A percentile compares a stretch with the other conserved stretches of the same genome.
phyloP scores from a whole-genome alignment of 2,113 vertebrate genomes.

The Ptilorrhoa leucosticta region DNA sequence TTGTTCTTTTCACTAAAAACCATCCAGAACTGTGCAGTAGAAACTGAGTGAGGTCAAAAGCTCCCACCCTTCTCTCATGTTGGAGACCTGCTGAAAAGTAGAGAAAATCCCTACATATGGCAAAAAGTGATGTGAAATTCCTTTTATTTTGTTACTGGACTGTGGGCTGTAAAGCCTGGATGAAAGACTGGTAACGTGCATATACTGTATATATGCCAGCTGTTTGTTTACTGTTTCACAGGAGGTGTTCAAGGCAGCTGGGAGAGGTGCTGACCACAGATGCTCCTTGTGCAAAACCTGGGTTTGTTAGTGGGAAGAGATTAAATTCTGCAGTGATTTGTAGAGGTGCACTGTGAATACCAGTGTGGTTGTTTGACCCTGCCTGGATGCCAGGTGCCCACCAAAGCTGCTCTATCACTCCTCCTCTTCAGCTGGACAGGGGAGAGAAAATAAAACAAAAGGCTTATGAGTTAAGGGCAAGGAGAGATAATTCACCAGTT shows the following conservation, averaged over 20 bases:
- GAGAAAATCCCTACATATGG: neutral
- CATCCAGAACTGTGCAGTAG: neutral
- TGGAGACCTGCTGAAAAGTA: neutral
- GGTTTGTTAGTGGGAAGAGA: neutral
- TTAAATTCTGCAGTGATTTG: neutral
- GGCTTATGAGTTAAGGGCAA: neutral
- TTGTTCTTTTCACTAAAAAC: neutral
- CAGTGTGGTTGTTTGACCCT: neutral
- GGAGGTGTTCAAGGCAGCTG: neutral
- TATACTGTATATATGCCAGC: neutral
- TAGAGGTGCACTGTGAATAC: neutral
- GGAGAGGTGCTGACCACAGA: neutral
- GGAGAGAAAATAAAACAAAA: neutral
- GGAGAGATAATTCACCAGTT: neutral
- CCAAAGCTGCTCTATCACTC: neutral
- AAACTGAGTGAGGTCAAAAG: neutral
- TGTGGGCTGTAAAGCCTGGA: neutral
- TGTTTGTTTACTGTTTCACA: neutral
- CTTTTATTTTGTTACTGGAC: neutral
- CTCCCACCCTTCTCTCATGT: neutral
- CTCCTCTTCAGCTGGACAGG: neutral
- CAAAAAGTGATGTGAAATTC: neutral
- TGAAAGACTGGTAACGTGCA: neutral
- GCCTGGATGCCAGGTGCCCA: neutral
- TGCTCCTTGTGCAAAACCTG: neutral